Evolutionary conservation across 2,888 invertebrate species (phyloP).

Genomic region (Ornithoptera alexandrae): DNA sequence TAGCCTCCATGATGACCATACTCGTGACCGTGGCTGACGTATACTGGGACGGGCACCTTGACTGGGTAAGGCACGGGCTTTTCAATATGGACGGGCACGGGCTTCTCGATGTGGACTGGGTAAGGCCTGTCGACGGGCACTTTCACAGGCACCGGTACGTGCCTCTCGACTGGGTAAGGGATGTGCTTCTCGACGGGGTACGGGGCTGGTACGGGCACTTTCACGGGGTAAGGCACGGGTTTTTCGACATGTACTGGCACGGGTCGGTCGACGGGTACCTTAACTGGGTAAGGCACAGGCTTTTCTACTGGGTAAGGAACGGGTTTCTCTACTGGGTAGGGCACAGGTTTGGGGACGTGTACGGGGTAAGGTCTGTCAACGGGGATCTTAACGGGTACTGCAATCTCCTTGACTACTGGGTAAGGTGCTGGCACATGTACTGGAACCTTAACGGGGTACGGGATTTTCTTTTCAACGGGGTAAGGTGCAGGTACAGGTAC

Average conservation of each 20-base stretch:
- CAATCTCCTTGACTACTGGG: conserved; percentile 81
- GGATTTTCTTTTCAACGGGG: conserved; percentile 83
- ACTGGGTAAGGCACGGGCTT: conserved; percentile 83
- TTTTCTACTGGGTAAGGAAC: conserved; percentile 82
- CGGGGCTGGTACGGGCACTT: conserved; percentile 81
- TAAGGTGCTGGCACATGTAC: conserved; percentile 82
- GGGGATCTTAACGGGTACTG: conserved; percentile 82
- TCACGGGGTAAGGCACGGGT: conserved; percentile 75
- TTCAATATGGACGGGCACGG: conserved; percentile 83
- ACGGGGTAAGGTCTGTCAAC: conserved; percentile 84
- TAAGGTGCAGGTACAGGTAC: conserved; percentile 85
- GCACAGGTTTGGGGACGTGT: conserved; percentile 81
- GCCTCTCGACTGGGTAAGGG: conserved; percentile 81
- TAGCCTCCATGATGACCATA: conserved; percentile 77
- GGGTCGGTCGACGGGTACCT: conserved; percentile 81
- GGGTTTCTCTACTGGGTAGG: conserved; percentile 79
- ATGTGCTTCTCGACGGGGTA: conserved; percentile 82
- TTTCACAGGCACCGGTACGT: conserved; percentile 80
- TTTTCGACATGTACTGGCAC: conserved; percentile 71
- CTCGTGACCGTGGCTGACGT: conserved; percentile 74
- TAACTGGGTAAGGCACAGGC: conserved; percentile 81
- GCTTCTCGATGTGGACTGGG: conserved; percentile 82
- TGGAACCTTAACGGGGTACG: conserved; percentile 82
- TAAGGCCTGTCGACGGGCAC: conserved; percentile 82
- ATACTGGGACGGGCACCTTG: conserved; percentile 81